Base-by-base conservation (phyloP, 23 tunicate species). In the Phallusia fumigata region DNA sequence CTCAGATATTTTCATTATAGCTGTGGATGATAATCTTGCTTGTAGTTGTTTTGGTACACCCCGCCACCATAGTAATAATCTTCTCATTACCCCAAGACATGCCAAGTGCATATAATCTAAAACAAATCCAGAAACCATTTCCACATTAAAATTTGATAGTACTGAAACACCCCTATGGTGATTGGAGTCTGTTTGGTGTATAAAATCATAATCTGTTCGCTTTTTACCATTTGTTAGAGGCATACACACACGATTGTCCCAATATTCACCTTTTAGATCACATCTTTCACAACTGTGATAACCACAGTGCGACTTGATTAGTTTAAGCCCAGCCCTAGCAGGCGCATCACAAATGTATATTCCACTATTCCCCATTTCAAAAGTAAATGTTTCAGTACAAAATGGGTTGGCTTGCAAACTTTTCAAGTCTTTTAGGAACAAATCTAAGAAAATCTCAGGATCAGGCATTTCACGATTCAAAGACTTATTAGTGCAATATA, bases 41-140 rank as follows among this genome's bases (percentile, higher is more conserved):
- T 32, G 30, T 5, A 52, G 83, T 32, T 80, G 83, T 34, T 52
- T 80, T 18, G 45, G 74, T 8, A 87, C 91, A 10, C 86, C 86
- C 64, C 82, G 82, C 91, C 91, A 87, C 85, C 86, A 81, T 13
- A 40, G 28, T 40, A 87, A 45, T 12, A 87, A 33, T 18, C 82
- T 74, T 36, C 82, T 87, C 82, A 64, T 87, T 31, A 76, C 91
- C 10, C 91, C 91, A 32, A 87, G 78, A 47, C 91, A 87, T 5
- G 65, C n/a, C 49, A 87, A 30, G 47, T 87, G 91, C 91, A 87
- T 87, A 34, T 87, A 87, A 44, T 87, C 86, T 28, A 81, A 64
- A 10, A 82, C 53, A 76, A 87, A 87, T 22, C 58, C 50, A 28
- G 65, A 40, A 0, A 87, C 78, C 91, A 87, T 87, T 32, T 65